Base-by-base conservation (phyloP, 2,797 vertebrate genomes). In the Parambassis ranga region DNA sequence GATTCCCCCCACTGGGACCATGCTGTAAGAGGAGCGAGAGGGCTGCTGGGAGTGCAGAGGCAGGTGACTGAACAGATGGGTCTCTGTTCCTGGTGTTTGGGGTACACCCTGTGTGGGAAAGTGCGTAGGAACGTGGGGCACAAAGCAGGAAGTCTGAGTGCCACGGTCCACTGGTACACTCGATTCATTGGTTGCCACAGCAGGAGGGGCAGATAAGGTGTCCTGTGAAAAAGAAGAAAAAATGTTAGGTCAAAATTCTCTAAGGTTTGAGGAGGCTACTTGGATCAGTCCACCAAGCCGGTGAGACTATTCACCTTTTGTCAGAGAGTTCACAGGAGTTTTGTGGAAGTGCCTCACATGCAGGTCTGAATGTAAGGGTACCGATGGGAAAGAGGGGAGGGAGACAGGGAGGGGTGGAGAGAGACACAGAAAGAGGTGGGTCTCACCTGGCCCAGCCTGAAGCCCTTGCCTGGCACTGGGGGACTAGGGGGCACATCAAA, bases 11-110 rank as follows among this genome's bases (percentile, higher is more conserved):
- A 98, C 92, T 0, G 97, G 97, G 23, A 98, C 89, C 90, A 96
- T 93, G 82, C 94, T 93, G 30, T 94, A 96, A 10, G 96, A 90
- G 1, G 94, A 93, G 72, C 92, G 93, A 10, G 88, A 74, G 3
- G 94, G 96, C 79, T 91, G 95, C 84, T 97, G 98, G 0, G 98
- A 99, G 83, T 99, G 98, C 86, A 98, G 81, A 14, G 98, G 98
- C 6, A 99, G 93, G 87, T 99, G 98, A 82, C 97, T 99, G 78
- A 97, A 99, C 68, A 99, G 86, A 74, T 93, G 96, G 3, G 92
- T 77, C 39, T 91, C 79, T 27, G 89, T 27, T 51, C 92, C 77
- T 6, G 78, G 67, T 1, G 44, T 58, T 16, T 89, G 85, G 0
- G 87, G n/a, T 1, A 79, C 63, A 2, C 83, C 18, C 0, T 78